A percentile compares a stretch with the other conserved stretches of the same genome.
phyloP scores from a whole-genome alignment of 2,113 vertebrate genomes.

The Aix galericulata region DNA sequence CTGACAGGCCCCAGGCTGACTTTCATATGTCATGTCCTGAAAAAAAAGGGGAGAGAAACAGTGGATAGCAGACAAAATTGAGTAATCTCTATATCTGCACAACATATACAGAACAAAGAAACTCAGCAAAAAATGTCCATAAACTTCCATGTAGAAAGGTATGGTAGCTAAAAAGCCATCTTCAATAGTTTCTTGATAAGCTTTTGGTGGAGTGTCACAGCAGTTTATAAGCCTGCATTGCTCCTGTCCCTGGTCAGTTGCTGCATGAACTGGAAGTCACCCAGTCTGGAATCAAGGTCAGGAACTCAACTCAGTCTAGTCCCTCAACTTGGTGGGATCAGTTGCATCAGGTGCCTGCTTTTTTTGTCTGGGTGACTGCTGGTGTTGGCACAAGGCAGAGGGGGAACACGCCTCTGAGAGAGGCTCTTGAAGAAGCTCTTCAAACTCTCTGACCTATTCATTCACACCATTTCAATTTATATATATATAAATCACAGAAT shows the following conservation, averaged over 20 bases:
- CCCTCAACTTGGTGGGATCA: neutral
- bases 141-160: neutral
- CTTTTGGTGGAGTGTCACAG: neutral
- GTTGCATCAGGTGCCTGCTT: neutral
- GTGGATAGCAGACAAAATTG: neutral
- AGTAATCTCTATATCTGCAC: neutral
- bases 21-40: slow-evolving; percentile 2
- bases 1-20: slow-evolving; percentile 1
- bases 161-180: neutral
- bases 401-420: neutral
- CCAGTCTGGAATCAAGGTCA: neutral
- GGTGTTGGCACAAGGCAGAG: neutral
- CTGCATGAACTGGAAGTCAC: neutral
- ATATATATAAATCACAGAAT: neutral
- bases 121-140: neutral
- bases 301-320: neutral
- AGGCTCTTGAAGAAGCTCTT: neutral
- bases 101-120: neutral
- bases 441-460: neutral
- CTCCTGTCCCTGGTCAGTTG: neutral
- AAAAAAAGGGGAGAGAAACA: neutral
- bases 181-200: neutral
- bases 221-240: neutral
- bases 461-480: neutral
- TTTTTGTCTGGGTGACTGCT: neutral